Evolutionary conservation across 2,888 invertebrate species (phyloP), one percentile per base, ranked within the genome.

Genomic region (Drosophila pullipes): DNA sequence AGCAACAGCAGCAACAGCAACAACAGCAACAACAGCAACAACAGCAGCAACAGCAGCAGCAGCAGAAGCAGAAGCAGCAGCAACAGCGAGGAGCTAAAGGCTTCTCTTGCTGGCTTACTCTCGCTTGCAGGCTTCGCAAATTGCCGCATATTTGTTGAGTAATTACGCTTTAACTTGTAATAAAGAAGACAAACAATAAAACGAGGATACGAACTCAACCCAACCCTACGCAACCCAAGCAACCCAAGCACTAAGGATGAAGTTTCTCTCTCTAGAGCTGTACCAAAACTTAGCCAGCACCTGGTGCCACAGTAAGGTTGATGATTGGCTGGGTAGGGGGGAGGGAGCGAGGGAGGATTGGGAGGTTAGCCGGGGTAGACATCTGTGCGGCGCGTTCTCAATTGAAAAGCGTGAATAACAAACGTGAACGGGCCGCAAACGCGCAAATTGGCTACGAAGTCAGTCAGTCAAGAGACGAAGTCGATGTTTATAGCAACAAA

Each of bases 121-220:
- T 11, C 53, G 66, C 71, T 78, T 49, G 63, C 69, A 68, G 84
- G 72, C 82, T 69, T 28, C 82, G 76, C 89, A 90, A 89, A 90
- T 90, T 90, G 89, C 89, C 70, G 84, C 89, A 89, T 86, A 91
- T 91, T 89, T 91, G 89, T 85, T 88, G 81, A 89, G 85, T 85
- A 91, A 91, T 91, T 91, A 88, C 90, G 84, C 89, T 91, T 85
- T 89, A 90, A 89, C 91, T 89, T 91, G 90, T 83, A 91, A 91
- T 91, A 91, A 91, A 90, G 90, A 91, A 91, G 89, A 85, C 91
- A 91, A 91, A 90, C 91, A 91, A 91, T 89, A 88, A 91, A 91
- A 91, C 81, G 80, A 89, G 90, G 82, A 76, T 53, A 71, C 82
- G 73, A 64, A 68, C 74, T 68, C 54, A 47, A 60, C 47, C 47